phyloP scores from a whole-genome alignment of 2,113 vertebrate species.

The Heterotis niloticus region DNA sequence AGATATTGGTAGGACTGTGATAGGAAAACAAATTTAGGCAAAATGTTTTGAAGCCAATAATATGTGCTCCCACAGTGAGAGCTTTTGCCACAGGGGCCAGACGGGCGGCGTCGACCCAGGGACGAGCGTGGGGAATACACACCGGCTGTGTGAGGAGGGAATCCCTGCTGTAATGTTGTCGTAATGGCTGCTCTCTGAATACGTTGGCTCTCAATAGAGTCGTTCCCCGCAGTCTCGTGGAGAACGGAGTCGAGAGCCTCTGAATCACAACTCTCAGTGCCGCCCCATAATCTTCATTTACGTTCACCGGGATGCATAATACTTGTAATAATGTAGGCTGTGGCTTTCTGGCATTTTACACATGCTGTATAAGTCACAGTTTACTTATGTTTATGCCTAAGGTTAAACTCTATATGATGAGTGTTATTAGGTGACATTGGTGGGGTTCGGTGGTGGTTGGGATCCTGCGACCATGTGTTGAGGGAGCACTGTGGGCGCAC shows the following conservation, averaged over 20 bases:
- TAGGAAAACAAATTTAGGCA: too few species aligned
- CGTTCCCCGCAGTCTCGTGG: neutral
- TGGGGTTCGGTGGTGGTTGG: too few species aligned
- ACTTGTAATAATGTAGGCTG: neutral
- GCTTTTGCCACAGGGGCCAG: too few species aligned
- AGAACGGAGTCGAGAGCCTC: neutral
- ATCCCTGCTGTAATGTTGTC: conserved; percentile 10
- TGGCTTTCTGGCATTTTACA: neutral
- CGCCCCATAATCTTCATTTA: conserved; percentile 2
- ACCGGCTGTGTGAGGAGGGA: conserved; percentile 12
- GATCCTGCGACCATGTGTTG: neutral
- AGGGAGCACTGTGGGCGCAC: too few species aligned
- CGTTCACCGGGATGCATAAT: neutral
- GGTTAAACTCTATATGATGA: neutral
- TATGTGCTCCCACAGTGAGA: too few species aligned
- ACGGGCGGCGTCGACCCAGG: neutral
- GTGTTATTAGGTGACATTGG: neutral
- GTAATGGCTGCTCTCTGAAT: neutral
- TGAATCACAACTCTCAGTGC: neutral
- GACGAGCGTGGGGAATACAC: conserved; percentile 17
- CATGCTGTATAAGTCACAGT: neutral
- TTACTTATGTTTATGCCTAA: neutral
- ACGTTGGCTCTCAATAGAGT: neutral
- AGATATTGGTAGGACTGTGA: neutral
- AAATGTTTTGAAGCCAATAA: too few species aligned